These are phyloP conservation scores for Antechinus flavipes DNA, from an alignment of 2,113 vertebrate genomes.

Conservation along the genomic window DNA sequence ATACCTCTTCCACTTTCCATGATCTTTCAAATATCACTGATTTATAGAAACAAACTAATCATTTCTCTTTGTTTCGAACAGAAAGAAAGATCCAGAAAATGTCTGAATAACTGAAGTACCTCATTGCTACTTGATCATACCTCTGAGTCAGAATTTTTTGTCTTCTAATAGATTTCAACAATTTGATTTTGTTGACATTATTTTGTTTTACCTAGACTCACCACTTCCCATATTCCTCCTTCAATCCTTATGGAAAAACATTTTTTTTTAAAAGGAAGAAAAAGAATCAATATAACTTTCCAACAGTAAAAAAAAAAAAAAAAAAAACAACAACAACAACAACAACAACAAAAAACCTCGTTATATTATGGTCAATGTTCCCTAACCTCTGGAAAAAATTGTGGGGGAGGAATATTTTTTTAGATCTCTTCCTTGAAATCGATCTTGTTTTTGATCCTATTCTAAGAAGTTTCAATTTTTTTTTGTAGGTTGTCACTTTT, in stretches of 20 bases:
- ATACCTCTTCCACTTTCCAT: too few species aligned
- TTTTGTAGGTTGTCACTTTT: background rate
- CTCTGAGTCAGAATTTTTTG: too few species aligned
- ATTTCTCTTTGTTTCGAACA: too few species aligned
- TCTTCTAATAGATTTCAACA: too few species aligned
- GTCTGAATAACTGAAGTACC: too few species aligned
- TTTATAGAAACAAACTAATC: too few species aligned
- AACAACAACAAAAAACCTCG: background rate
- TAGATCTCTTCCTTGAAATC: background rate
- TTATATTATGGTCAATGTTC: background rate
- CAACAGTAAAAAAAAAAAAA: background rate
- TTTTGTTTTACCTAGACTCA: background rate
- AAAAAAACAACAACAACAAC: too few species aligned
- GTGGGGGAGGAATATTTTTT: background rate
- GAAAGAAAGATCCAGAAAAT: too few species aligned
- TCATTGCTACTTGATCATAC: too few species aligned
- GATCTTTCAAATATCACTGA: too few species aligned
- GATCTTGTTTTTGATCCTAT: background rate
- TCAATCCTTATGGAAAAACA: background rate
- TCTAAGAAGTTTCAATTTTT: background rate
- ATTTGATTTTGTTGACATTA: background rate
- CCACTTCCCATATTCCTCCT: background rate
- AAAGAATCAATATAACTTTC: background rate
- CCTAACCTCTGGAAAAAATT: background rate
- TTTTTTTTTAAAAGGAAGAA: background rate